Evolutionary conservation across 2,113 vertebrate species (phyloP).

Genomic region (Artemisiospiza belli): DNA sequence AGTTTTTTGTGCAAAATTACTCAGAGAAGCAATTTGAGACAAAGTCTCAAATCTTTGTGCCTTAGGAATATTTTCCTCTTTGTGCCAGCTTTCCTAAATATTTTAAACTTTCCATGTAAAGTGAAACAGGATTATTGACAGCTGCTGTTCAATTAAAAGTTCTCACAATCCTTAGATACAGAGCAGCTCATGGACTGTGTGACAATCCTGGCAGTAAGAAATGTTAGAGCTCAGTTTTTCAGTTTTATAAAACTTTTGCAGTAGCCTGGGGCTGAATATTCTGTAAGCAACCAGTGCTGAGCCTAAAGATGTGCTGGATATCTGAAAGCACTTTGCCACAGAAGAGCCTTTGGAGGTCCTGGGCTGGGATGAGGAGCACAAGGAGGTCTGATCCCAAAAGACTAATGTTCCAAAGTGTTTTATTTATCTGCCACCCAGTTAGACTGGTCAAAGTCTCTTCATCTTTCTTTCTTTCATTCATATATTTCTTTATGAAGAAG

Average conservation of each 20-base stretch:
- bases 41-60: not conserved
- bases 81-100: not conserved
- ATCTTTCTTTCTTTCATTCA: not conserved
- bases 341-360: not conserved
- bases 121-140: not conserved
- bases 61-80: not conserved
- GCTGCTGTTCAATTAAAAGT: not conserved
- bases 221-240: not conserved
- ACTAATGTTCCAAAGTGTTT: not conserved
- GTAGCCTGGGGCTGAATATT: not conserved
- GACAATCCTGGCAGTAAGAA: not conserved
- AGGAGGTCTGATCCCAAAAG: not conserved
- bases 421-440: not conserved
- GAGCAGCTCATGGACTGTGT: not conserved
- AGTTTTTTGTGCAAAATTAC: not conserved
- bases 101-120: not conserved
- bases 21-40: not conserved
- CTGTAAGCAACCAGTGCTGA: not conserved
- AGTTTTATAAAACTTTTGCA: not conserved
- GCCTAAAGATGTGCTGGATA: not conserved
- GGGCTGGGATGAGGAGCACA: not conserved
- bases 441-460: not conserved
- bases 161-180: not conserved
- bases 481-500: not conserved
- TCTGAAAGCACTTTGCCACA: not conserved